Evolutionary conservation across 2,113 vertebrate species (phyloP), one percentile per base, ranked within the genome.

Genomic region (Pygoscelis antarcticus): DNA sequence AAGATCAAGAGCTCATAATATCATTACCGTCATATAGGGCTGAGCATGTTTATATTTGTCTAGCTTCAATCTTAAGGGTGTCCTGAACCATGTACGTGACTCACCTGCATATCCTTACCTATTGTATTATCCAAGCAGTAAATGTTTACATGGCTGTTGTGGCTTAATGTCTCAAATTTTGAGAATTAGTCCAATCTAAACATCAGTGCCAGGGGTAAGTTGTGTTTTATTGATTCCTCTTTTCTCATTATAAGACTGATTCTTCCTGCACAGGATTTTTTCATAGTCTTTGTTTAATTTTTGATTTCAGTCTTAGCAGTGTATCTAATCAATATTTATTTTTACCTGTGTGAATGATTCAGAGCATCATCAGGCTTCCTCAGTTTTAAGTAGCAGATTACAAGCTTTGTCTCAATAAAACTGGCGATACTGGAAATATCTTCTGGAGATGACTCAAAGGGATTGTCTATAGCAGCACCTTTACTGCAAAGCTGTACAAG

Each of bases 281-380:
- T 66, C 55, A 58, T 90, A 76, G 77, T 49, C 77, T 94, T 88
- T 81, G 34, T 79, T 68, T 79, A 69, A 68, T 71, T 91, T 90
- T 95, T 93, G 5, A 58, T 95, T 91, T 52, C 54, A 54, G 19
- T 71, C 76, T 74, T 61, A 93, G 54, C 44, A 71, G 62, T 19
- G 18, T 57, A 36, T 57, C 60, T 54, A 77, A 94, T 70, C 80
- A 81, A 72, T 64, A 62, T 91, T 80, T 93, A 32, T 60, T 89
- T 96, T 98, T 98, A 98, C 98, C 98, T 98, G 95, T 98, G 97
- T 14, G 98, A 97, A 75, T 98, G 98, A 97, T 97, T 97, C 83
- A 98, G 70, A 51, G 98, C 98, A 61, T 97, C 94, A n/a, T 97
- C 95, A 14, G 97, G 97, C 74, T 96, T 98, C 69, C 81, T 97